Percentiles rank a stretch among this genome's conserved stretches.
phyloP scores from a whole-genome alignment of 1,140 invertebrate genomes.

The Pemphigus obesinymphae region DNA sequence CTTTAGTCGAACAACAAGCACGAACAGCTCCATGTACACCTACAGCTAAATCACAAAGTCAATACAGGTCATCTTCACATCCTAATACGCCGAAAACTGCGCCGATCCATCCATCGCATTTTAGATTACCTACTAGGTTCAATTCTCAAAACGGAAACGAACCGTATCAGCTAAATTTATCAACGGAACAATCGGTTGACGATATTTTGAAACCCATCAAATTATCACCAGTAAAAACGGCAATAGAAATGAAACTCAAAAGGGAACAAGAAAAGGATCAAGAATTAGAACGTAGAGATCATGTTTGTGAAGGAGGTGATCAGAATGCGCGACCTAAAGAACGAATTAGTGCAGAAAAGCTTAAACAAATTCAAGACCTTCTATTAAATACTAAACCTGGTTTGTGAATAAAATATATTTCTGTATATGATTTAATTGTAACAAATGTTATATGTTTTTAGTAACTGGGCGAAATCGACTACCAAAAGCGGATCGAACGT shows the following conservation, averaged over 20 bases:
- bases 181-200: background rate
- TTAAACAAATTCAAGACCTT: constrained; percentile 65
- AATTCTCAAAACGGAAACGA: constrained; percentile 31
- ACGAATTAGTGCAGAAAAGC: constrained; percentile 53
- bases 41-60: constrained; percentile 18
- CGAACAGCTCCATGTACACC: constrained; percentile 31
- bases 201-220: constrained; percentile 18
- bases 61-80: constrained; percentile 33
- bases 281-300: constrained; percentile 41
- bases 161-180: constrained; percentile 11
- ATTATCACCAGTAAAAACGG: constrained; percentile 35
- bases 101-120: constrained; percentile 20
- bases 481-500: constrained; percentile 28
- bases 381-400: constrained; percentile 47
- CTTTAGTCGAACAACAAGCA: constrained; percentile 29
- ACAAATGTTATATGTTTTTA: background rate
- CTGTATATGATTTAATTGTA: background rate
- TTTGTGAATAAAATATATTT: background rate
- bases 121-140: constrained; percentile 1
- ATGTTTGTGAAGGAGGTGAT: constrained; percentile 43
- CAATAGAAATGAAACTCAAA: constrained; percentile 36
- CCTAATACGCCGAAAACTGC: constrained; percentile 29
- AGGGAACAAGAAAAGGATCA: constrained; percentile 35
- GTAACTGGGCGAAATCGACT: constrained; percentile 7
- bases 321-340: constrained; percentile 20